Evolutionary conservation across 1,140 invertebrate genomes (phyloP).

Genomic region (Semibalanus balanoides): DNA sequence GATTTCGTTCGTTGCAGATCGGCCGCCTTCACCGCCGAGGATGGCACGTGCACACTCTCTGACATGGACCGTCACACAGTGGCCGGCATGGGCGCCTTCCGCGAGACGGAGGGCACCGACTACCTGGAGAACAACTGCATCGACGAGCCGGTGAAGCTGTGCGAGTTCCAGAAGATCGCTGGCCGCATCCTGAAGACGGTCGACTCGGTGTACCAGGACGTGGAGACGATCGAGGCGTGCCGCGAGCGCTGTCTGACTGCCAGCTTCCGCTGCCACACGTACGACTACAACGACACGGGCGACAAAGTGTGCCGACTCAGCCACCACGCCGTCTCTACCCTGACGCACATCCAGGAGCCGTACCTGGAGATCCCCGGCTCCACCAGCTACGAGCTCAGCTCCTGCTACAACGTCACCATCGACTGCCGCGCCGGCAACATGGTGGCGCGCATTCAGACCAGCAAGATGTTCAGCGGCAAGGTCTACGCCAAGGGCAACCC

Average conservation of each 20-base stretch:
- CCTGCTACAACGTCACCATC: conserved; percentile 87
- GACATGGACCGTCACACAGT: conserved; percentile 36
- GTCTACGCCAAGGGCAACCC: conserved; percentile 37
- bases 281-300: conserved; percentile 35
- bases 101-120: conserved; percentile 16
- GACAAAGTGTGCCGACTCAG: conserved; percentile 36
- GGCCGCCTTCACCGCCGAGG: conserved; percentile 12
- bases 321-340: conserved; percentile 34
- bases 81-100: conserved; percentile 23
- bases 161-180: conserved; percentile 35
- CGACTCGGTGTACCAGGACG: conserved; percentile 33
- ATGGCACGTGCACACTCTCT: conserved; percentile 31
- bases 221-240: conserved; percentile 31
- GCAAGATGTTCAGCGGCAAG: conserved; percentile 39
- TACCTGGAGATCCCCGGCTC: conserved; percentile 34
- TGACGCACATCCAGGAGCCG: conserved; percentile 36
- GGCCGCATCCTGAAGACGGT: conserved; percentile 37
- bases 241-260: conserved; percentile 33
- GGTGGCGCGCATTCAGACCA: conserved; percentile 35
- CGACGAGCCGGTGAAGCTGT: conserved; percentile 35
- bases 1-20: no score
- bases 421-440: conserved; percentile 49
- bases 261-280: conserved; percentile 36
- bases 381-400: conserved; percentile 71
- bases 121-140: conserved; percentile 36